phyloP scores from a whole-genome alignment of 2,888 invertebrate species.

The Calameuta idolon region DNA sequence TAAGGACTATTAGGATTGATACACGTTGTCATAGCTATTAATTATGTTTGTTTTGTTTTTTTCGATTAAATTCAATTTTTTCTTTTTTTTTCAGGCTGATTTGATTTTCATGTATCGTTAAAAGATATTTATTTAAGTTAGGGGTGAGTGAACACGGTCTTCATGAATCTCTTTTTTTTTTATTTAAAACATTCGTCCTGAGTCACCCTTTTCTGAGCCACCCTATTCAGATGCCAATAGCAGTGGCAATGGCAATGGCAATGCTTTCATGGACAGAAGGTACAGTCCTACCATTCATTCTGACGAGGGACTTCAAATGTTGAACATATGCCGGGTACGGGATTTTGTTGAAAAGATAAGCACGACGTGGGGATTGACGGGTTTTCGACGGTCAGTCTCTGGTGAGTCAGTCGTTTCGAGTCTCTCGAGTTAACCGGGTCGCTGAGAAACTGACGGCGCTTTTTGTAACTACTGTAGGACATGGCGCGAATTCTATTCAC shows the following conservation, averaged over 20 bases:
- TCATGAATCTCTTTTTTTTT: neutral
- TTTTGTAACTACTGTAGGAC: conserved; percentile 1
- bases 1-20: neutral
- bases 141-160: neutral
- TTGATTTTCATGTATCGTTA: neutral
- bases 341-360: conserved; percentile 5
- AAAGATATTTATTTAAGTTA: neutral
- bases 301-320: conserved; percentile 24
- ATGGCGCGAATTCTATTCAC: conserved; percentile 8
- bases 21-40: neutral
- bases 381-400: conserved; percentile 10
- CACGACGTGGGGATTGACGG: conserved; percentile 1
- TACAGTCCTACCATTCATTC: neutral
- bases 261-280: neutral
- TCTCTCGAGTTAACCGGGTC: conserved; percentile 57
- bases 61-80: neutral
- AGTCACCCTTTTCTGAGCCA: neutral
- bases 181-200: neutral
- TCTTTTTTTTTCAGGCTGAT: neutral
- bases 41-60: neutral
- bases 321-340: conserved; percentile 34
- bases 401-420: conserved; percentile 60
- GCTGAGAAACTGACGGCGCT: conserved; percentile 23
- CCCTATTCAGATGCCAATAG: neutral
- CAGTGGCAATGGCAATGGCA: neutral